phyloP scores from a whole-genome alignment of 2,113 vertebrate genomes.

The Rhombomys opimus region DNA sequence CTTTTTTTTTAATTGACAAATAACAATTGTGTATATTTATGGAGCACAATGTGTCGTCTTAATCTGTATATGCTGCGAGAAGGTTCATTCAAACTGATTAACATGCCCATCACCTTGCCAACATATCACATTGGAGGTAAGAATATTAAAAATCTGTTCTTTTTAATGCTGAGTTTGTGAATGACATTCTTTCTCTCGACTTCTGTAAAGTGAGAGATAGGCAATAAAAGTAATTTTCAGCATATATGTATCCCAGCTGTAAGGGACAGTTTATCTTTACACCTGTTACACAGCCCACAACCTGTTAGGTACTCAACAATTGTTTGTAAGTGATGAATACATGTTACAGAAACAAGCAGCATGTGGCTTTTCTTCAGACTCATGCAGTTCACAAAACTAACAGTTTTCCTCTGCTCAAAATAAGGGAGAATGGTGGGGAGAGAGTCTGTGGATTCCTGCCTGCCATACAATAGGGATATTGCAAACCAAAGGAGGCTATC shows the following conservation, averaged over 20 bases:
- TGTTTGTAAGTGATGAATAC: slow-evolving; percentile 3
- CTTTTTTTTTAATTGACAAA: slow-evolving; percentile 7
- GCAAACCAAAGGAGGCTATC: slow-evolving; percentile 55
- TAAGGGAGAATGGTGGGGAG: slow-evolving; percentile 9
- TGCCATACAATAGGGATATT: slow-evolving; percentile 41
- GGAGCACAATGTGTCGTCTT: not conserved
- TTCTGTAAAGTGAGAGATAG: not conserved
- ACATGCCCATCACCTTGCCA: not conserved
- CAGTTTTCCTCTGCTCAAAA: slow-evolving; percentile 43
- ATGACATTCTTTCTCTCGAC: not conserved
- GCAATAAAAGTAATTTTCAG: not conserved
- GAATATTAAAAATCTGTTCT: not conserved
- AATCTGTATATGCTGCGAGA: not conserved
- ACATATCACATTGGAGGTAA: not conserved
- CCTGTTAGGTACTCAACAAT: not conserved
- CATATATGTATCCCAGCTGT: not conserved
- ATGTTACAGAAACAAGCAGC: not conserved
- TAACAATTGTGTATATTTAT: not conserved
- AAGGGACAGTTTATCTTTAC: not conserved
- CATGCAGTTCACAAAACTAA: not conserved
- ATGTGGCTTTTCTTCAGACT: slow-evolving; percentile 3
- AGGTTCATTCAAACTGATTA: not conserved
- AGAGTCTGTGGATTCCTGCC: slow-evolving; percentile 51
- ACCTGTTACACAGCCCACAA: not conserved
- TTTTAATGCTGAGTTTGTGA: not conserved